Evolutionary conservation across 2,797 vertebrate species (phyloP).

Genomic region (Tapera naevia): DNA sequence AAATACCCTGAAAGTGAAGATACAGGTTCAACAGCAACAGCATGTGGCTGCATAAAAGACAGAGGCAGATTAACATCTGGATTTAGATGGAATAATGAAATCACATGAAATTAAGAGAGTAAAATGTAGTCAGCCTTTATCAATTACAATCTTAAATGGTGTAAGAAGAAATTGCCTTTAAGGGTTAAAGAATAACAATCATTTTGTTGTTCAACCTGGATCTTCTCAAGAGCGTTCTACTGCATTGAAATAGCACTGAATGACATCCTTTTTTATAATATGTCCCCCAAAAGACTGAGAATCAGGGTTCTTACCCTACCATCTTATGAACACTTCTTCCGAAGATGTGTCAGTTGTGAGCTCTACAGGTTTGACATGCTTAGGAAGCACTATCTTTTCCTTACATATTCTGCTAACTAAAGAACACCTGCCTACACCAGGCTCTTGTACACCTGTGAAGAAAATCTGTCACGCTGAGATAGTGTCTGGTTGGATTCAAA

Average conservation of each 20-base stretch:
- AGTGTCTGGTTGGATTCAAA: neutral
- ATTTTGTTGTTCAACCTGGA: neutral
- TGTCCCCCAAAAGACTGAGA: neutral
- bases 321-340: neutral
- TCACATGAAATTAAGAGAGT: neutral
- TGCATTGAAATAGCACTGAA: neutral
- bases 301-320: neutral
- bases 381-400: neutral
- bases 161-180: neutral
- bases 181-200: neutral
- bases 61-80: neutral
- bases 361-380: neutral
- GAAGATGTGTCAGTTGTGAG: neutral
- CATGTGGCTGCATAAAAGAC: neutral
- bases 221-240: neutral
- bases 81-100: neutral
- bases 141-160: neutral
- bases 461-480: neutral
- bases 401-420: neutral
- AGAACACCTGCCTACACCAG: neutral
- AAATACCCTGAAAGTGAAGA: neutral
- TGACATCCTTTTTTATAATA: neutral
- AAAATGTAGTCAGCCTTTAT: neutral
- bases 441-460: neutral
- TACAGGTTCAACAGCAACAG: neutral